Evolutionary conservation across 2,888 invertebrate genomes (phyloP).

Genomic region (Acheta domesticus): DNA sequence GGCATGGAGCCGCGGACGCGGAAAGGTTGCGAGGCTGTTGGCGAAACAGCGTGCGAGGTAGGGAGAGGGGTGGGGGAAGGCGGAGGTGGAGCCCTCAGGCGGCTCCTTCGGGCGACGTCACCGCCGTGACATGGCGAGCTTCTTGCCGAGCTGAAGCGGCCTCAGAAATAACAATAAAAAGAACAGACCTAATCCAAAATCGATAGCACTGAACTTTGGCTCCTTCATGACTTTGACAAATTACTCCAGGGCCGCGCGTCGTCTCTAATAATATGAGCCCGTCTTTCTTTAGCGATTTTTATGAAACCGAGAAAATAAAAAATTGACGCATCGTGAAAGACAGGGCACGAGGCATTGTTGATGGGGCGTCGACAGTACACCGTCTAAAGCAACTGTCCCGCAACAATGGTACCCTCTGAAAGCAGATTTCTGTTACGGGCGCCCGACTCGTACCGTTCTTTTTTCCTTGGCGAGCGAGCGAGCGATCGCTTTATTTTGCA

Average conservation of each 20-base stretch:
- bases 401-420: neutral
- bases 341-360: neutral
- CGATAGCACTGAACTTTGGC: neutral
- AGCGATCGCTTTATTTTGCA: neutral
- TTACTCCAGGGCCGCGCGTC: neutral
- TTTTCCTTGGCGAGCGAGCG: neutral
- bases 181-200: conserved; percentile 11
- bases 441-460: neutral
- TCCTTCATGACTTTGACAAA: conserved; percentile 18
- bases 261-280: conserved; percentile 2
- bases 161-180: conserved; percentile 8
- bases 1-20: too few relatives aligned
- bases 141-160: neutral
- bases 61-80: too few relatives aligned
- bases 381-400: neutral
- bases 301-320: neutral
- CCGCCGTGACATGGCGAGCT: neutral
- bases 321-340: neutral
- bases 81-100: too few relatives aligned
- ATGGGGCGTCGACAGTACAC: neutral
- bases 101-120: too few relatives aligned
- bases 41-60: too few relatives aligned
- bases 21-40: too few relatives aligned
- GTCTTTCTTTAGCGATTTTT: neutral
- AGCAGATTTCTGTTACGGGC: neutral